Base-by-base conservation (phyloP, 2,797 vertebrate species). In the Rhynchonycteris naso region DNA sequence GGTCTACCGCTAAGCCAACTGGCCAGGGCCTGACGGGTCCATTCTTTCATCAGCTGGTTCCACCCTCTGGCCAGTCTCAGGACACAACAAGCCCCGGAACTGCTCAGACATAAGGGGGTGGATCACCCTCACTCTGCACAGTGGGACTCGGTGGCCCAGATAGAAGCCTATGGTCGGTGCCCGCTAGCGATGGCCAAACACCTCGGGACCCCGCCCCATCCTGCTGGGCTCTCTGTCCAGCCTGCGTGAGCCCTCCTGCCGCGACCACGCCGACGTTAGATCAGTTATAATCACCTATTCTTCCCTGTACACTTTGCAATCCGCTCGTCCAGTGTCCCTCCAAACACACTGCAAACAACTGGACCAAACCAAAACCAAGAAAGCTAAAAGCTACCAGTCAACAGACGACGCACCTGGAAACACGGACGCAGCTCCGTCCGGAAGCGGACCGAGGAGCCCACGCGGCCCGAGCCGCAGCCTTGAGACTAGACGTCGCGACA, bases 401-500 rank as follows among this genome's bases (percentile, higher is more conserved):
- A 6, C 69, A 35, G 1, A 35, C 0, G 3, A 3, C 43, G 54
- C 22, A n/a, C 7, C 58, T 11, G 15, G 83, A 43, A 15, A 1
- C 15, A 0, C 0, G 28, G 13, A 63, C 22, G 4, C 19, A 52
- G 81, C 26, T n/a, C 35, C 8, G 1, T 0, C 54, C 66, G 0
- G 75, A 66, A n/a, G 71, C 19, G 0, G 24, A 35, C 18, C 19
- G 1, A 5, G 13, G 43, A 28, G 0, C 10, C 7, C 0, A 8
- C 12, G 12, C 22, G 0, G 33, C 56, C 66, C 16, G 14, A 15
- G 8, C 50, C 16, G 16, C 16, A 4, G 5, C 28, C 35, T 19
- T 16, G 2, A 78, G 75, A 6, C 4, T 3, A 5, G 4, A 2
- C 0, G 7, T 2, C 1, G 63, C 26, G 6, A 2, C n/a, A 2